Conservation (phyloP, 2,797 vertebrate genomes). For the Rhynchonycteris naso region DNA sequence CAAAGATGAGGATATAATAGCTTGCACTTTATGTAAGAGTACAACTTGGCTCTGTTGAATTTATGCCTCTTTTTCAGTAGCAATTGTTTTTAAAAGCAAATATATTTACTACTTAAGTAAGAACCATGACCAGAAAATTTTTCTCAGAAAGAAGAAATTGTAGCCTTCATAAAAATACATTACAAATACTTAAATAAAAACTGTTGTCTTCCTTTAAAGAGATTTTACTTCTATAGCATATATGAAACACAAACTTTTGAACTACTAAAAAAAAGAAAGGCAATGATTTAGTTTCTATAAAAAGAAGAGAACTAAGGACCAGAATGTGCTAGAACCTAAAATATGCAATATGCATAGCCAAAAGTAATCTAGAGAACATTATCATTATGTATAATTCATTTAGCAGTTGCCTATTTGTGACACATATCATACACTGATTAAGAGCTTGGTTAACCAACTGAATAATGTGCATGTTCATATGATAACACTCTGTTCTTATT, state of each 20-base stretch:
- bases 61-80: background rate
- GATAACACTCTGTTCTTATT: conserved; percentile 15
- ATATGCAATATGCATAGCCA: conserved; percentile 67
- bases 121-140: background rate
- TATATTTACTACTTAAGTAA: conserved; percentile 29
- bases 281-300: conserved; percentile 62
- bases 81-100: conserved; percentile 52
- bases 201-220: conserved; percentile 32
- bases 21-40: background rate
- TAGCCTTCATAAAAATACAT: conserved; percentile 10
- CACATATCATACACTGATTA: conserved; percentile 64
- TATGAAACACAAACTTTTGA: conserved; percentile 31
- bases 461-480: conserved; percentile 41
- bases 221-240: conserved; percentile 57
- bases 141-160: background rate
- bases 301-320: conserved; percentile 57
- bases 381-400: conserved; percentile 64
- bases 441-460: conserved; percentile 61
- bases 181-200: conserved; percentile 36
- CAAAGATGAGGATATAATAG: background rate
- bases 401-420: conserved; percentile 67
- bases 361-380: conserved; percentile 63
- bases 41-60: background rate
- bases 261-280: conserved; percentile 3
- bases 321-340: conserved; percentile 49